Percentiles rank a stretch among this genome's conserved stretches.
phyloP scores from a whole-genome alignment of 2,113 vertebrate genomes.

The Tupaia chinensis region DNA sequence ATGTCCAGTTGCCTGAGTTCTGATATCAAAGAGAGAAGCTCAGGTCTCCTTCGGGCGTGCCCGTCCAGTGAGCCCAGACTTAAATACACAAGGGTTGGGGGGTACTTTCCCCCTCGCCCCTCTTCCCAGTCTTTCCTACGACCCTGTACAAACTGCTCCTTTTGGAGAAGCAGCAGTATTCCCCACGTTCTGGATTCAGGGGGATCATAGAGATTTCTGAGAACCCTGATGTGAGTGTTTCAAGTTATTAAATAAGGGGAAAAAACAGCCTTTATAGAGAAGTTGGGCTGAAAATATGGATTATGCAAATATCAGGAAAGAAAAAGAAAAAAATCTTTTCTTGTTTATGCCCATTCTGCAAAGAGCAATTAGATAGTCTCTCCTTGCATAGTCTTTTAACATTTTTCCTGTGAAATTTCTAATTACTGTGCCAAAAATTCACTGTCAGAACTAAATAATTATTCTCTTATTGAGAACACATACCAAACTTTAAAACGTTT shows the following conservation, averaged over 20 bases:
- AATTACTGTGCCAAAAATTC: not conserved
- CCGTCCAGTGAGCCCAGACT: not conserved
- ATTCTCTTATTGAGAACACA: not conserved
- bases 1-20: not conserved
- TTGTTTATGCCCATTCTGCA: not conserved
- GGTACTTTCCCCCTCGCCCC: rapidly evolving
- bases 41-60: not conserved
- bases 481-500: not conserved
- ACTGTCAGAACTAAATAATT: not conserved
- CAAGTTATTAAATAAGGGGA: not conserved
- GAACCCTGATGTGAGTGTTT: not conserved
- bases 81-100: not conserved
- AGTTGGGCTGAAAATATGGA: slow-evolving; percentile 24
- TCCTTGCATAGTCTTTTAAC: not conserved
- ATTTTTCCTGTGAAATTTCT: not conserved
- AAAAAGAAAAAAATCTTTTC: not conserved
- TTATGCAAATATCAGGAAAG: not conserved
- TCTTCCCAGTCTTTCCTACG: not conserved
- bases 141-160: not conserved
- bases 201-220: not conserved
- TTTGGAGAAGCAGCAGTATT: rapidly evolving
- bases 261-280: not conserved
- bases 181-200: not conserved
- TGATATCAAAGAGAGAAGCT: not conserved
- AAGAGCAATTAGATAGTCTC: not conserved